These are phyloP conservation scores for Axis porcinus DNA, from an alignment of 2,113 vertebrate species.

Conservation along the genomic window DNA sequence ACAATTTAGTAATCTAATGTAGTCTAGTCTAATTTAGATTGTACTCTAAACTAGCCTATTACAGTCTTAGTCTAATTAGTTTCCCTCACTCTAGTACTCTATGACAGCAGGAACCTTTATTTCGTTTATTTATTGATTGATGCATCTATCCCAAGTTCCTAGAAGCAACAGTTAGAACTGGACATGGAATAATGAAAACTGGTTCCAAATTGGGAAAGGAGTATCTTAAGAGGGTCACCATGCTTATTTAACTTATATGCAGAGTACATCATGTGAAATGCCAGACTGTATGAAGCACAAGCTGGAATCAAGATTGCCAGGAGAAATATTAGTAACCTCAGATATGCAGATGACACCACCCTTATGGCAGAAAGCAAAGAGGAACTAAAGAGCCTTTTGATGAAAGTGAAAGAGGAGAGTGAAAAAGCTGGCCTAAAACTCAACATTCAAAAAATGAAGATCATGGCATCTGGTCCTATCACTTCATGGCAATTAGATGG, in stretches of 20 bases:
- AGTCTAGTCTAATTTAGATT: neutral
- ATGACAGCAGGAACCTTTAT: fast-evolving
- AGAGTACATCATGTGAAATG: neutral
- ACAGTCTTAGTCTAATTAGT: neutral
- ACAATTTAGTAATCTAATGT: neutral
- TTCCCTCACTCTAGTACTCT: neutral
- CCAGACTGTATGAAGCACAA: neutral
- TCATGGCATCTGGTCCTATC: neutral
- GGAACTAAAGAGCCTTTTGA: neutral
- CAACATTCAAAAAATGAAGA: neutral
- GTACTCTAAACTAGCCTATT: neutral
- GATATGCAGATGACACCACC: neutral
- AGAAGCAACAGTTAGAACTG: neutral
- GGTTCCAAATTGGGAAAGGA: neutral
- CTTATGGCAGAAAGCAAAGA: neutral
- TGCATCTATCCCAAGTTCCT: neutral
- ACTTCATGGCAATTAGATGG: neutral
- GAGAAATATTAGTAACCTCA: neutral
- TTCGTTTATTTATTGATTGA: neutral
- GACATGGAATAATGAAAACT: neutral
- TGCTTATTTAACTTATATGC: neutral
- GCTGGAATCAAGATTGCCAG: neutral
- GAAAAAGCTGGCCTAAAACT: neutral
- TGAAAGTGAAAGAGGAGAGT: neutral
- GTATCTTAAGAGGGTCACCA: neutral